A percentile compares a stretch with the other conserved stretches of the same genome.
Conservation (phyloP, 2,888 invertebrate genomes). For the Acanthosepion lycidas region DNA sequence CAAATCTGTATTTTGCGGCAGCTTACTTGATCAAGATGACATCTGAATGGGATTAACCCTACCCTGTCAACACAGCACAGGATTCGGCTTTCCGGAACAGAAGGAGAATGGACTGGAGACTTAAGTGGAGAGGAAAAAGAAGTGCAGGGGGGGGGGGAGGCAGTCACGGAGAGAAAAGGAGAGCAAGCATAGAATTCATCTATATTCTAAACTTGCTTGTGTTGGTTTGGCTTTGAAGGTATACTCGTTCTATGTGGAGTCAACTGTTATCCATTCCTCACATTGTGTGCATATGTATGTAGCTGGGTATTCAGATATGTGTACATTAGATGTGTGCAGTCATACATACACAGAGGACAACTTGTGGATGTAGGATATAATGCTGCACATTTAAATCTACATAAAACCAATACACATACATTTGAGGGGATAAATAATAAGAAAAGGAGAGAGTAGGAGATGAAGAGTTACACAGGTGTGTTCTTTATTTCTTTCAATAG, state of each 20-base stretch:
- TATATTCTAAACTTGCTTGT: not conserved
- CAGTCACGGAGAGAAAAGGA: not conserved
- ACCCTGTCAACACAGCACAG: constrained; percentile 33
- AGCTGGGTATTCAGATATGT: not conserved
- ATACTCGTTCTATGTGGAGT: not conserved
- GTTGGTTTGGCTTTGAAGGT: not conserved
- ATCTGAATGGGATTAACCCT: constrained; percentile 33
- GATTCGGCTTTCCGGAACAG: not conserved
- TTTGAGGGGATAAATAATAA: no score
- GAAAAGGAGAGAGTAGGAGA: not conserved
- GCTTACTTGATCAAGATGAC: constrained; percentile 33
- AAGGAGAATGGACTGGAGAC: constrained; percentile 17
- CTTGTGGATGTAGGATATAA: not conserved
- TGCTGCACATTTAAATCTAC: not conserved
- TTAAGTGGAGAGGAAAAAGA: constrained; percentile 6
- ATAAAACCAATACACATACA: not conserved
- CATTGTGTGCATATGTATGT: not conserved
- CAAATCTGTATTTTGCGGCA: constrained; percentile 11
- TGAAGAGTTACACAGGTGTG: no score
- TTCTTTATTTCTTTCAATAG: not conserved
- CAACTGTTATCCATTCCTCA: not conserved
- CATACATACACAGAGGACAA: not conserved
- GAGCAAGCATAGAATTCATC: constrained; percentile 33
- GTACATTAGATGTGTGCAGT: not conserved
- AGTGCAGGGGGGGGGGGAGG: not conserved